A percentile compares a stretch with the other conserved stretches of the same genome.
Conservation (phyloP, 2,888 invertebrate species). For the Harpalus rubripes region DNA sequence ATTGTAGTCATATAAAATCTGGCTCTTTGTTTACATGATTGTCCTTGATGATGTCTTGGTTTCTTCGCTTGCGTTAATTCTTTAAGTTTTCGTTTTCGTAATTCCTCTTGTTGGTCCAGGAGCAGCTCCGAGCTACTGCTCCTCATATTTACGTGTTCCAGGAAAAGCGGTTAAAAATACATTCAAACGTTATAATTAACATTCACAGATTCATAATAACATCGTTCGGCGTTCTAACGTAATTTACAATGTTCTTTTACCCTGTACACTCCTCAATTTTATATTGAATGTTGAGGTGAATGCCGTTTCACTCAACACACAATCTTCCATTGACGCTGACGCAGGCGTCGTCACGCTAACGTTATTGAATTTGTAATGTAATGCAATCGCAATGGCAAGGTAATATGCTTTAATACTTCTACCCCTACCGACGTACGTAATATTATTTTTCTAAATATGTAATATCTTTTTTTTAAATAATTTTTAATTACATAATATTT, state of each 20-base stretch:
- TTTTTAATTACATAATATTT: too few species aligned
- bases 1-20: conserved; percentile 86
- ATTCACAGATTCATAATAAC: conserved; percentile 49
- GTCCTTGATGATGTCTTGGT: conserved; percentile 77
- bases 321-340: conserved; percentile 35
- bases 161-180: conserved; percentile 53
- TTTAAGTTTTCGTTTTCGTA: conserved; percentile 82
- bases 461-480: too few species aligned
- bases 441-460: conserved; percentile 20
- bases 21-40: conserved; percentile 84
- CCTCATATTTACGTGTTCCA: conserved; percentile 79
- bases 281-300: conserved; percentile 54
- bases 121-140: conserved; percentile 89
- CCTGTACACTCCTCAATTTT: conserved; percentile 62
- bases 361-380: conserved; percentile 66
- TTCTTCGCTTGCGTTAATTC: conserved; percentile 79
- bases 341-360: conserved; percentile 62
- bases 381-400: neutral
- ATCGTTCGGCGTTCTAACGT: conserved; percentile 45
- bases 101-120: conserved; percentile 87
- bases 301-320: conserved; percentile 53
- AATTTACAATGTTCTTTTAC: conserved; percentile 63
- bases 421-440: conserved; percentile 18
- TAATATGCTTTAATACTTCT: too few species aligned
- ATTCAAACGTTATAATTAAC: conserved; percentile 43